Percentiles rank a stretch among this genome's conserved stretches.
Conservation (phyloP, 2,113 vertebrate genomes). For the Gavialis gangeticus region DNA sequence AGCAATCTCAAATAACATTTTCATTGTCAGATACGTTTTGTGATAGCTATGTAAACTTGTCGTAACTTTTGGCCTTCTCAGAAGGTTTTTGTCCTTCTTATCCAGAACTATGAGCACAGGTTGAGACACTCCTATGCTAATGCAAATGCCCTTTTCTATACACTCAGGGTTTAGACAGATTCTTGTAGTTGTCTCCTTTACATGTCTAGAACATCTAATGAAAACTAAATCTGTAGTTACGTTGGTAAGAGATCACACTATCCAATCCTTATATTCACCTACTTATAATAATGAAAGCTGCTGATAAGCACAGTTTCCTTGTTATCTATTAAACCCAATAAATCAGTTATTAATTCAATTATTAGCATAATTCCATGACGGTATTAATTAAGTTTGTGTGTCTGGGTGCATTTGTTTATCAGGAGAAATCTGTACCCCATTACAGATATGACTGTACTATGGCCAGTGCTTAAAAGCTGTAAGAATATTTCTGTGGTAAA, state of each 20-base stretch:
- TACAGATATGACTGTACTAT: not conserved
- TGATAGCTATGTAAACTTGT: rapidly evolving
- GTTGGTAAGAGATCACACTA: not conserved
- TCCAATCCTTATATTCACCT: not conserved
- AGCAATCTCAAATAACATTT: rapidly evolving
- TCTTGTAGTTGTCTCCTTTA: rapidly evolving
- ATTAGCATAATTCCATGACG: not conserved
- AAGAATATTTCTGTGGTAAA: not conserved
- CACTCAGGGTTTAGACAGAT: rapidly evolving
- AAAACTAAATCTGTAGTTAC: not conserved
- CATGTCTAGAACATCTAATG: not conserved
- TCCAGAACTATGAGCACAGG: not conserved
- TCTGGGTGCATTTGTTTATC: not conserved
- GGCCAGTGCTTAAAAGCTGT: not conserved
- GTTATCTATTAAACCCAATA: not conserved
- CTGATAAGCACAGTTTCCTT: not conserved
- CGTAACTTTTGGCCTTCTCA: not conserved
- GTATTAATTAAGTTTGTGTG: not conserved
- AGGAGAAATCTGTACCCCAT: rapidly evolving
- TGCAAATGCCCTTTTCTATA: not conserved
- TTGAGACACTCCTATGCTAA: rapidly evolving
- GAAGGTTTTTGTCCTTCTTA: not conserved
- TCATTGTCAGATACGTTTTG: not conserved
- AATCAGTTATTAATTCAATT: not conserved
- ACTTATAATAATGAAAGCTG: not conserved